A percentile compares a stretch with the other conserved stretches of the same genome.
Conservation (phyloP, 2,797 vertebrate genomes). For the Momotus momota region DNA sequence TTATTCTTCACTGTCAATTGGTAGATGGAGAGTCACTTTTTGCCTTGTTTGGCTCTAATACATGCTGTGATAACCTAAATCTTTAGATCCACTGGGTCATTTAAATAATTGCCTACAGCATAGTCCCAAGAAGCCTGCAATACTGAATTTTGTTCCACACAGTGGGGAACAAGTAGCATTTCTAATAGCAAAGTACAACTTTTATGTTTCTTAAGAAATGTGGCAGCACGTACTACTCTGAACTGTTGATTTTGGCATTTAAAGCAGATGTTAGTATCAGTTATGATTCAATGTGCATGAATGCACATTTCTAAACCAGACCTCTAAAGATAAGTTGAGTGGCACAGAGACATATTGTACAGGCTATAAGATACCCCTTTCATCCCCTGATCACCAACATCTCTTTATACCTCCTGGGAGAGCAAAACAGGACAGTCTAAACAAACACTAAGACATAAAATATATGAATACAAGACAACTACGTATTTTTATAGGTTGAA, state of each 20-base stretch:
- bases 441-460: slow-evolving; percentile 1
- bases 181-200: slow-evolving; percentile 14
- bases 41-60: not conserved
- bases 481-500: not conserved
- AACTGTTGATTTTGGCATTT: slow-evolving; percentile 47
- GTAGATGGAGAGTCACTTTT: slow-evolving; percentile 5
- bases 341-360: not conserved
- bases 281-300: not conserved
- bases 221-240: not conserved
- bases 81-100: slow-evolving; percentile 2
- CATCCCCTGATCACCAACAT: not conserved
- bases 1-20: not conserved
- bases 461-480: not conserved
- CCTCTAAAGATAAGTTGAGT: not conserved
- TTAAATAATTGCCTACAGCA: slow-evolving; percentile 44
- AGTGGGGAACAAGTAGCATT: slow-evolving; percentile 37
- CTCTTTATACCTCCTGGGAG: not conserved
- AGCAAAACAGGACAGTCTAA: not conserved
- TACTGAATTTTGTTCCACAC: not conserved
- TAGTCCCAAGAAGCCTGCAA: not conserved
- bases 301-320: not conserved
- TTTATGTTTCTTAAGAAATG: not conserved
- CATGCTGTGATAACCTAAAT: not conserved
- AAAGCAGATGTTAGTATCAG: slow-evolving; percentile 6
- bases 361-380: not conserved